phyloP scores from a whole-genome alignment of 2,113 vertebrate species.

The Potamarius usumacintae region DNA sequence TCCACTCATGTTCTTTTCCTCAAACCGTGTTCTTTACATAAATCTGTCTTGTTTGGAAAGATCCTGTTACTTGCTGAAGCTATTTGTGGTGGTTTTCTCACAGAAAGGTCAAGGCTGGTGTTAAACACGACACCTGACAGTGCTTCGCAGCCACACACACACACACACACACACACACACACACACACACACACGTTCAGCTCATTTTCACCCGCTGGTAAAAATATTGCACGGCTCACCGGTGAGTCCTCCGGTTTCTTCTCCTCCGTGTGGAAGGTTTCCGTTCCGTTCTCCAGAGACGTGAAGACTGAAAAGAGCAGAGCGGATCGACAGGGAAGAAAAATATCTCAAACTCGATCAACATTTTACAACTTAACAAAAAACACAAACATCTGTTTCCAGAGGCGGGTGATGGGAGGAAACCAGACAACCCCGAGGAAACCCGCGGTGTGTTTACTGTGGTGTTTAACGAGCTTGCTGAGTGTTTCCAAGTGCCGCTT shows the following conservation, averaged over 20 bases:
- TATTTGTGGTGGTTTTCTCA: conserved; percentile 7
- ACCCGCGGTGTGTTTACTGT: neutral
- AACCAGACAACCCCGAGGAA: neutral
- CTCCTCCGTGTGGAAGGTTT: conserved; percentile 77
- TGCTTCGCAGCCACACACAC: neutral
- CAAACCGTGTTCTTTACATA: neutral
- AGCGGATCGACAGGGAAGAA: conserved; percentile 54
- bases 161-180: no score
- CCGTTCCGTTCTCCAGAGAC: conserved; percentile 85
- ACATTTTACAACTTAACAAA: neutral
- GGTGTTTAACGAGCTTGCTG: neutral
- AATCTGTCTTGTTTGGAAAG: neutral
- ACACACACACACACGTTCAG: neutral
- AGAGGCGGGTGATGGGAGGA: neutral
- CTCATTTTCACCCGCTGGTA: neutral
- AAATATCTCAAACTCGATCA: neutral
- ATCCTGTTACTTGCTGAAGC: neutral
- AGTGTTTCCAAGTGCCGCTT: neutral
- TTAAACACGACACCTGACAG: conserved; percentile 1
- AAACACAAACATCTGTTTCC: neutral
- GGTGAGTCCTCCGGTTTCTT: conserved; percentile 69
- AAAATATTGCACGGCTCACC: conserved; percentile 64
- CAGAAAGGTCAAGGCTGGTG: neutral
- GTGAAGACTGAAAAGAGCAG: conserved; percentile 83
- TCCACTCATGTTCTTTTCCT: neutral